Percentiles rank a stretch among this genome's conserved stretches.
phyloP scores from a whole-genome alignment of 1,140 invertebrate genomes.

The Littorina saxatilis region DNA sequence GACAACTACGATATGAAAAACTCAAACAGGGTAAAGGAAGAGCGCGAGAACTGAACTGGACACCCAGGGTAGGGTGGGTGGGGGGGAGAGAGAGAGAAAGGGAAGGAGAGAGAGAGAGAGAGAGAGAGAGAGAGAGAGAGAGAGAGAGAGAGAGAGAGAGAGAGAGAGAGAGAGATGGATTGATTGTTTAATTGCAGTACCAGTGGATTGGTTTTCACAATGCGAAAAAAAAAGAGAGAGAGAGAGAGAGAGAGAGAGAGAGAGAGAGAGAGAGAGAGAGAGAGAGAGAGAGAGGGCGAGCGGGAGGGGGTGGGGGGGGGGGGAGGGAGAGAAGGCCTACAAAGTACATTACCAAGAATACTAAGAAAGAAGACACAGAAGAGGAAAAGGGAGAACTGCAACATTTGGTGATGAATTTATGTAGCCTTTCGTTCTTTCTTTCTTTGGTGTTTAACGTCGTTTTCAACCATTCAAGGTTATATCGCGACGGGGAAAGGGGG shows the following conservation, averaged over 20 bases:
- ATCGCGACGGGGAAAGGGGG: no score
- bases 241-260: constrained; percentile 15
- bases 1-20: not conserved
- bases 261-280: not conserved
- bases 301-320: not conserved
- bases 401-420: no score
- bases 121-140: constrained; percentile 15
- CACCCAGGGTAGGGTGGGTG: not conserved
- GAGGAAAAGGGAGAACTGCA: no score
- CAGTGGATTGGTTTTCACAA: no score
- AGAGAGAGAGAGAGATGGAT: not conserved
- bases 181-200: not conserved
- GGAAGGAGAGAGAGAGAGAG: constrained; percentile 11
- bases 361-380: no score
- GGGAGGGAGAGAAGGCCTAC: not conserved
- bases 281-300: not conserved
- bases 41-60: no score
- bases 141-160: constrained; percentile 6
- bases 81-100: constrained; percentile 11
- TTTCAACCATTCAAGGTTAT: no score
- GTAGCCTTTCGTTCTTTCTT: no score
- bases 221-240: not conserved
- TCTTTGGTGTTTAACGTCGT: no score
- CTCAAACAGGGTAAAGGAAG: no score
- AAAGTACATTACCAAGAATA: no score